These are phyloP conservation scores for Cynopterus brachyotis DNA, from an alignment of 2,113 vertebrate species.

Conservation along the genomic window DNA sequence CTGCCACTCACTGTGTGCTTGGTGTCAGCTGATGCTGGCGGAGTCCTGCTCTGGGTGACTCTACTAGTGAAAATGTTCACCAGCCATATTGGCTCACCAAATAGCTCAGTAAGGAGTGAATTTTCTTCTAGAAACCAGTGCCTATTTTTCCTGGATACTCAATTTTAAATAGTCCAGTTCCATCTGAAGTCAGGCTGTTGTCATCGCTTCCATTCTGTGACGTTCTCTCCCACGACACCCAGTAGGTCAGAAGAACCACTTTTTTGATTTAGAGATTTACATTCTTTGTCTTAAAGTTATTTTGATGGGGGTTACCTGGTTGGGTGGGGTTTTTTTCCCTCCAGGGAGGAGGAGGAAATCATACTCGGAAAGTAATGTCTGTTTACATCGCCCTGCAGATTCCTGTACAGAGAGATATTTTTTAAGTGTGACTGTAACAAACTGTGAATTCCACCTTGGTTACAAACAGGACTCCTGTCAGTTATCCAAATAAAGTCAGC, in stretches of 20 bases:
- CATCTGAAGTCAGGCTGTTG: constrained; percentile 38
- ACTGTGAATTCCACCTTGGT: constrained; percentile 84
- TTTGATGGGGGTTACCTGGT: constrained; percentile 62
- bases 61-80: constrained; percentile 71
- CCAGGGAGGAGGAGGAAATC: constrained; percentile 57
- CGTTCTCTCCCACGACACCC: constrained; percentile 20
- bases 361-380: constrained; percentile 82
- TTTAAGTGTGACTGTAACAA: constrained; percentile 86
- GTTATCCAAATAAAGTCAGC: constrained; percentile 83
- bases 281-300: constrained; percentile 51
- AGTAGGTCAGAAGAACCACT: constrained; percentile 62
- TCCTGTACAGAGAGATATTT: constrained; percentile 87
- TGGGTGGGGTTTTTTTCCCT: constrained; percentile 76
- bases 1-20: constrained; percentile 56
- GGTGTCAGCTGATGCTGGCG: constrained; percentile 41
- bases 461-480: constrained; percentile 80
- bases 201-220: constrained; percentile 50
- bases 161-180: constrained; percentile 66
- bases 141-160: constrained; percentile 77
- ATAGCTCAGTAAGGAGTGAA: constrained; percentile 78
- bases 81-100: constrained; percentile 84
- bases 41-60: constrained; percentile 77
- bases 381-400: constrained; percentile 85
- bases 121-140: constrained; percentile 84
- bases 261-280: constrained; percentile 73